Conservation (phyloP, 2,113 vertebrate species). For the Paramisgurnus dabryanus region DNA sequence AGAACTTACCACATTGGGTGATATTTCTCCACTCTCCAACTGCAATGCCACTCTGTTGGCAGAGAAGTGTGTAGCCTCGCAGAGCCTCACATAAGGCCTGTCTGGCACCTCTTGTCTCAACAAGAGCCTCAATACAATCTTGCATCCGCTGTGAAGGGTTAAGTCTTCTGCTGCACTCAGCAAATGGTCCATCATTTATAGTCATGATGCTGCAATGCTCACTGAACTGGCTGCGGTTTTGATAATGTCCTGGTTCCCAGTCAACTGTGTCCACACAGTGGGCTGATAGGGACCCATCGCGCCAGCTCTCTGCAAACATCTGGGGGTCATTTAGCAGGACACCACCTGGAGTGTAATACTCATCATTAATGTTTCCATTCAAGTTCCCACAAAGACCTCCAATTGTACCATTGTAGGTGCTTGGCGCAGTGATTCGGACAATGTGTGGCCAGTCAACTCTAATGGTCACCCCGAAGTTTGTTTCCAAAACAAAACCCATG, state of each 20-base stretch:
- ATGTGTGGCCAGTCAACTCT: slow-evolving; percentile 64
- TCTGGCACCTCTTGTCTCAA: slow-evolving; percentile 12
- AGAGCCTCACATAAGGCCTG: slow-evolving; percentile 53
- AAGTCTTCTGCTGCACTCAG: slow-evolving; percentile 40
- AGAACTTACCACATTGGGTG: slow-evolving; percentile 61
- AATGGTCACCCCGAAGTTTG: slow-evolving; percentile 64
- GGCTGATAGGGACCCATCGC: slow-evolving; percentile 57
- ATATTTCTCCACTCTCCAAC: slow-evolving; percentile 64
- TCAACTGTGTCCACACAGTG: slow-evolving; percentile 39
- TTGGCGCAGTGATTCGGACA: slow-evolving; percentile 61
- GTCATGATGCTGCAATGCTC: slow-evolving; percentile 58
- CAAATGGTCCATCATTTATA: slow-evolving; percentile 54
- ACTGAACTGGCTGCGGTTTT: slow-evolving; percentile 20
- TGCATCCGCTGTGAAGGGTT: slow-evolving; percentile 29
- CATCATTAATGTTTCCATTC: slow-evolving; percentile 55
- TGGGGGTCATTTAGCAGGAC: slow-evolving; percentile 51
- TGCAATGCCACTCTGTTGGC: slow-evolving; percentile 57
- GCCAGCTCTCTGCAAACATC: slow-evolving; percentile 71
- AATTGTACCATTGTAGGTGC: slow-evolving; percentile 58
- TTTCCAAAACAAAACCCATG: slow-evolving; percentile 56
- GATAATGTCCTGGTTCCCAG: not conserved
- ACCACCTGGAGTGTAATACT: slow-evolving; percentile 62
- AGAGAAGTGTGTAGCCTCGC: slow-evolving; percentile 59
- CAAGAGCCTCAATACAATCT: slow-evolving; percentile 46
- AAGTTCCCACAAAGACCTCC: slow-evolving; percentile 68